A percentile compares a stretch with the other conserved stretches of the same genome.
phyloP scores from a whole-genome alignment of 1,140 invertebrate species.

The Ceratina japonica region DNA sequence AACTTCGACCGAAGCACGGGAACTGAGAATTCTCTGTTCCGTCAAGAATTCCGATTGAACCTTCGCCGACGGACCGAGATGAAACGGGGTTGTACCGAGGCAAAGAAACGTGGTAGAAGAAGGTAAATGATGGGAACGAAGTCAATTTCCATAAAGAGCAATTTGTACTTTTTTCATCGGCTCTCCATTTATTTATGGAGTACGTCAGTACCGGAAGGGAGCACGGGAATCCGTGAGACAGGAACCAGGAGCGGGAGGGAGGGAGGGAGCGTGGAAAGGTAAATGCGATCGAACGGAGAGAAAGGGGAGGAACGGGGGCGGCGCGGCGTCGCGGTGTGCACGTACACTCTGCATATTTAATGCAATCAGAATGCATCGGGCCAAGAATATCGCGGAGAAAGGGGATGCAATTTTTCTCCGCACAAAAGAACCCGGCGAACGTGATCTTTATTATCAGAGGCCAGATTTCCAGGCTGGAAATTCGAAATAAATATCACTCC shows the following conservation, averaged over 20 bases:
- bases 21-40: neutral
- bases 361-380: constrained; percentile 52
- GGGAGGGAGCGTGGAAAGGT: neutral
- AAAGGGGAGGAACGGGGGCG: neutral
- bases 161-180: constrained; percentile 9
- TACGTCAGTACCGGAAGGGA: neutral
- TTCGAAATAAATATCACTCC: no score
- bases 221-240: neutral
- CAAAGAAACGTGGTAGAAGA: no score
- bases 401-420: constrained; percentile 39
- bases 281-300: neutral
- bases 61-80: neutral
- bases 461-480: neutral
- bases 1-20: no score
- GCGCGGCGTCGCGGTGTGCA: constrained; percentile 26
- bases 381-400: constrained; percentile 46
- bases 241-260: neutral
- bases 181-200: constrained; percentile 32
- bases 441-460: constrained; percentile 28
- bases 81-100: neutral
- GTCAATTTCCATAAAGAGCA: constrained; percentile 43
- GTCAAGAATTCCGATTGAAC: neutral
- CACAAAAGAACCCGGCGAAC: constrained; percentile 12
- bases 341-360: constrained; percentile 54
- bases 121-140: constrained; percentile 6